Evolutionary conservation across 2,797 vertebrate genomes (phyloP).

Genomic region (Nannoperca obscura): DNA sequence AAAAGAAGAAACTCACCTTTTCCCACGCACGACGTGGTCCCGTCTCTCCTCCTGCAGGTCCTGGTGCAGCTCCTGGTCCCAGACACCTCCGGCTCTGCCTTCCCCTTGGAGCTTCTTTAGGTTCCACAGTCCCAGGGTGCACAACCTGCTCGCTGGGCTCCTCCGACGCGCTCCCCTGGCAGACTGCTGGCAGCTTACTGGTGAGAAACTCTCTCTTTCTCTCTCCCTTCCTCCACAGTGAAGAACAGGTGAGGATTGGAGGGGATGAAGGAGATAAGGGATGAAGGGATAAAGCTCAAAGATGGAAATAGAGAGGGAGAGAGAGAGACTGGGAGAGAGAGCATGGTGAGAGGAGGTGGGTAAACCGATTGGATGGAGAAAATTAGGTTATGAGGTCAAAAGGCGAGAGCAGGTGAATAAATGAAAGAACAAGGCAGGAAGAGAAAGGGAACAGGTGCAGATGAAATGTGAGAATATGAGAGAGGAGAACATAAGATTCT

Average conservation of each 20-base stretch:
- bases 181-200: slow-evolving; percentile 75
- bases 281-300: slow-evolving; percentile 87
- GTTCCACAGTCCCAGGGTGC: slow-evolving; percentile 61
- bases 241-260: slow-evolving; percentile 86
- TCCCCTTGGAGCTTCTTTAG: slow-evolving; percentile 40
- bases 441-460: slow-evolving; percentile 51
- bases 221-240: slow-evolving; percentile 70
- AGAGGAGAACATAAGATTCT: neutral
- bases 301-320: slow-evolving; percentile 83
- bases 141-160: slow-evolving; percentile 58
- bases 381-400: slow-evolving; percentile 84
- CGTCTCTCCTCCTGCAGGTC: slow-evolving; percentile 46
- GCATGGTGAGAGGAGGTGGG: slow-evolving; percentile 59
- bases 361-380: slow-evolving; percentile 77
- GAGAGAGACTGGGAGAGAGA: slow-evolving; percentile 43
- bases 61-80: slow-evolving; percentile 46
- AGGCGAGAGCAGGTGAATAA: slow-evolving; percentile 67
- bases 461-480: slow-evolving; percentile 51
- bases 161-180: slow-evolving; percentile 66
- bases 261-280: slow-evolving; percentile 89
- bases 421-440: slow-evolving; percentile 42
- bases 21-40: slow-evolving; percentile 35
- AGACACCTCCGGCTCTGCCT: slow-evolving; percentile 33
- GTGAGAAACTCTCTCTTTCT: slow-evolving; percentile 81
- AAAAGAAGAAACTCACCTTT: slow-evolving; percentile 73